Base-by-base conservation (phyloP, 2,113 vertebrate species). In the Aspidoscelis tigris region DNA sequence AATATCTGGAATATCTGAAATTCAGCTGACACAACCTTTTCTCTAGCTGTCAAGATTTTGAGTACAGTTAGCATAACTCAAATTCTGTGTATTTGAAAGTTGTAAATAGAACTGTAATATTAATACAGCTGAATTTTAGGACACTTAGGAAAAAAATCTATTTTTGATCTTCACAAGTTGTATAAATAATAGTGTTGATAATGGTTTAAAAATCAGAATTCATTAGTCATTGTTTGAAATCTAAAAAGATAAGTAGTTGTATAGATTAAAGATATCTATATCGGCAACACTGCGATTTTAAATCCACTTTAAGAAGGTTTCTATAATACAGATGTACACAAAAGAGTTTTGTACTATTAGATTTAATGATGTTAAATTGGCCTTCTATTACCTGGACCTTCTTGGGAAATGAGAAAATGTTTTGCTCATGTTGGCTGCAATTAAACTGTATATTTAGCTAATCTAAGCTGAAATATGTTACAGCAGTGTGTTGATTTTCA, bases 241-340 rank as follows among this genome's bases (percentile, higher is more conserved):
- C 53, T 14, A 55, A 55, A 55, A 12, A 9, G 33, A 43, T 69
- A 78, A 2, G 1, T 12, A 71, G 87, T 20, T 86, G 58, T 16
- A 68, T 73, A 39, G 68, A 76, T 91, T 90, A 84, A 82, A 39
- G 85, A 90, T 47, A 85, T 86, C 7, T 87, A n/a, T 91, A 83
- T 77, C 61, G 92, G 76, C 80, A 80, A 66, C 86, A 83, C 24
- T 53, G 80, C 83, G 90, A 64, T 87, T 24, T 53, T 5, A 33
- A 44, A 0, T 89, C 76, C 87, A 80, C 5, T 80, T 91, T 39
- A 47, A 12, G 47, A 39, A 14, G 21, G 55, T 78, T 43, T 78
- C 77, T 65, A 44, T 64, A 39, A 21, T 61, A 39, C 58, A 20
- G 58, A 2, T 76, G 11, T 71, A 3, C 71, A 72, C 75, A 64